Evolutionary conservation across 2,113 vertebrate genomes (phyloP).

Genomic region (Natator depressus): DNA sequence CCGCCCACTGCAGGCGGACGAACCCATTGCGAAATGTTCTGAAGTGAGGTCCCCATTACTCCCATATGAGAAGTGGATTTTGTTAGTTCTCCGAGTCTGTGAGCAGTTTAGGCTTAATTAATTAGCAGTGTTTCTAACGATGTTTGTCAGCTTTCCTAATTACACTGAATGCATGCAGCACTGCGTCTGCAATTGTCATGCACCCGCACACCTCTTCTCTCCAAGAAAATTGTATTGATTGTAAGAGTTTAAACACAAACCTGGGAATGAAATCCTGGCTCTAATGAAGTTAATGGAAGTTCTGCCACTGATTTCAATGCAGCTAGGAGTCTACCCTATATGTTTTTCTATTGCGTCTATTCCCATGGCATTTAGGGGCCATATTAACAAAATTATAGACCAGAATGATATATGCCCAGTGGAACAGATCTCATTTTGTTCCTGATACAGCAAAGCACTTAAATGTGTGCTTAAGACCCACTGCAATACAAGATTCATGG

Average conservation of each 20-base stretch:
- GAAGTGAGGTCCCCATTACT: accelerated
- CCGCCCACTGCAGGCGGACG: background rate
- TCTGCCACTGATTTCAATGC: accelerated
- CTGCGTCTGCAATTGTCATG: background rate
- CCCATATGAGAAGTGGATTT: background rate
- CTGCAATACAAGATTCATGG: background rate
- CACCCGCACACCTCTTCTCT: background rate
- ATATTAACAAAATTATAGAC: background rate
- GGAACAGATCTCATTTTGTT: background rate
- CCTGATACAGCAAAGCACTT: background rate
- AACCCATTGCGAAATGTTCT: background rate
- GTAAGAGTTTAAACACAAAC: background rate
- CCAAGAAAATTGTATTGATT: background rate
- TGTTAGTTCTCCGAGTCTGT: background rate
- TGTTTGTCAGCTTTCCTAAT: slow-evolving; percentile 37
- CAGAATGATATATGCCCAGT: background rate
- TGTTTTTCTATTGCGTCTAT: background rate
- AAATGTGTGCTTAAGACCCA: background rate
- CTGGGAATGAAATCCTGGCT: background rate
- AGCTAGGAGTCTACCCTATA: background rate
- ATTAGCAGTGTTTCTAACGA: background rate
- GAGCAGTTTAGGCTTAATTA: background rate
- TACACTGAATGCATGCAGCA: background rate
- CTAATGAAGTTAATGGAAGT: background rate
- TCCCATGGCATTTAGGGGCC: background rate